phyloP scores from a whole-genome alignment of 2,797 vertebrate species.

The Alfaro cultratus region DNA sequence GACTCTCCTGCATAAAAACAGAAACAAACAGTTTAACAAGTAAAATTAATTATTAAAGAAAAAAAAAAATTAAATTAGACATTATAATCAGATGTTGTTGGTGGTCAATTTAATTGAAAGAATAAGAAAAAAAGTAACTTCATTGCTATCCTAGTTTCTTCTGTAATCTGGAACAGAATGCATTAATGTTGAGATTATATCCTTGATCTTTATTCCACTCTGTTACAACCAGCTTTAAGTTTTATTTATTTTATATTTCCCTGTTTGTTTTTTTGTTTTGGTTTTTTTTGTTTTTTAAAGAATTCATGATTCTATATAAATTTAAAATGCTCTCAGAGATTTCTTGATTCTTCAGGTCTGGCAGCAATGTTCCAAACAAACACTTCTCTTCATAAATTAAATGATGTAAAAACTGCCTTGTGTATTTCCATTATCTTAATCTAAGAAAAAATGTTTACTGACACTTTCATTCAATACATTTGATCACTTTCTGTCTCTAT shows the following conservation, averaged over 20 bases:
- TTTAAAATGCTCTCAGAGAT: background rate
- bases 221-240: background rate
- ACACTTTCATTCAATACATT: conserved; percentile 11
- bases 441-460: background rate
- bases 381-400: background rate
- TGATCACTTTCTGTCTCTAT: conserved; percentile 33
- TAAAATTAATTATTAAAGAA: background rate
- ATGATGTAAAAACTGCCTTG: background rate
- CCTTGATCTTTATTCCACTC: background rate
- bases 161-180: background rate
- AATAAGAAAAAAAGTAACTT: background rate
- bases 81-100: background rate
- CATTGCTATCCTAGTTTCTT: background rate
- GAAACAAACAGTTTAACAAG: background rate
- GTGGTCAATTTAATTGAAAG: background rate
- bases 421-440: background rate
- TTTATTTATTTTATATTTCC: background rate
- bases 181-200: background rate
- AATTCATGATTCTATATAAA: background rate
- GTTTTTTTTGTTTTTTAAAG: no score
- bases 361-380: background rate
- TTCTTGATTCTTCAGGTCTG: background rate
- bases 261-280: no score
- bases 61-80: background rate
- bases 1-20: background rate